Evolutionary conservation across 2,113 vertebrate genomes (phyloP), one percentile per base, ranked within the genome.

Genomic region (Pelvicachromis taeniatus): DNA sequence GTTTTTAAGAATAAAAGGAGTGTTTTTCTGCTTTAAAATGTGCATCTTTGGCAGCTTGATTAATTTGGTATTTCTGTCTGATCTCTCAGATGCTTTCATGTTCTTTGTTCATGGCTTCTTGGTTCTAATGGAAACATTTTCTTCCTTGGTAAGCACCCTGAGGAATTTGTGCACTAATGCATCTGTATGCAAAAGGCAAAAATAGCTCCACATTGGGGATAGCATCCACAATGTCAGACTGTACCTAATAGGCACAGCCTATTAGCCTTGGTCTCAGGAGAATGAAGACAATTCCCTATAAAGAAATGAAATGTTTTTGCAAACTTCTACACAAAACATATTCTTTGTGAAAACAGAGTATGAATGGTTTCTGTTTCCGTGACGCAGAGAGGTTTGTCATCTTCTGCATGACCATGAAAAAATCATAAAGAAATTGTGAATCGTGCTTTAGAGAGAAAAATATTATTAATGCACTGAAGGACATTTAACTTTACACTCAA

Each of bases 141-240:
- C 81, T 83, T 88, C 53, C 29, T 78, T 77, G 40, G 54, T 54
- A 45, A 83, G 65, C 40, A 86, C 85, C 83, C 86, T 10, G 70
- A 87, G 88, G 88, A 91, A 81, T 92, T 87, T 82, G 55, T 90
- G 88, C 87, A 81, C 81, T 77, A 85, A 81, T 84, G 85, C 87
- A 87, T 91, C 80, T 73, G 73, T 86, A 61, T 87, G 83, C 52
- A 33, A 85, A 88, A 85, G 79, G 85, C 85, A 91, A 91, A 94
- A 94, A 95, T 94, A 92, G 91, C 85, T 78, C 54, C 77, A 85
- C 86, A 42, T 87, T 86, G 65, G 85, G 83, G 80, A 84, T 81
- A 77, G 59, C 42, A 79, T 91, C 82, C 14, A 23, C 85, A 88
- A 0, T 86, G 79, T 93, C 83, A 78, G 83, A 81, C 81, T 84